Base-by-base conservation (phyloP, 2,797 vertebrate genomes). In the Thaleichthys pacificus region DNA sequence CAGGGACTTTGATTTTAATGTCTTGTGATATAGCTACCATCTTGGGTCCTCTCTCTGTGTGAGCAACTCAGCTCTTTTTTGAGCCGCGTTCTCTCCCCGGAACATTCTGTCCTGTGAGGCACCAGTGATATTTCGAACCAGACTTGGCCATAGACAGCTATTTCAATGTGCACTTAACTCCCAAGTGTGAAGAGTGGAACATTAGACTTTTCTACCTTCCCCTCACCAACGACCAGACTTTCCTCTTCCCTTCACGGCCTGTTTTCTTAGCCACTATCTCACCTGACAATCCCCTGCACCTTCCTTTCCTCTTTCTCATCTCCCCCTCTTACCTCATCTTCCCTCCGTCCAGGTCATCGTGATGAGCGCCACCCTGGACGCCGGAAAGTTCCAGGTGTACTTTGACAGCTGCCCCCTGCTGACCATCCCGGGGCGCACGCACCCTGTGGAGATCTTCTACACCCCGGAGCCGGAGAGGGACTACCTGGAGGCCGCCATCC, bases 381-480 rank as follows among this genome's bases (percentile, higher is more conserved):
- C 97, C 19, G 97, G 97, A 11, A 99, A 99, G 82, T 99, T 99
- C 90, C 97, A 98, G 89, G 93, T 98, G 80, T 99, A 98, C 89
- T 99, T 99, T 77, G 96, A 99, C 91, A 96, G 89, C 78, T 98
- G 97, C 85, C 97, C 97, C 14, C 93, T 99, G 80, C 90, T 98
- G 60, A 98, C 96, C 73, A 98, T 99, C 82, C 96, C 97, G 0
- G 97, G 97, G 11, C 95, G 96, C 73, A 99, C 96, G 0, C 97
- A 99, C 87, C 96, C 97, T 5, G 97, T 99, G 84, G 97, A 99
- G 93, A 98, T 98, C 78, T 98, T 98, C 89, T 99, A 98, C 91
- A 98, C 96, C 17, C 97, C 97, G 0, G 96, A 98, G 80, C 97
- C 97, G 0, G 97, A 98, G 88, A 91, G 97, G 42, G 97, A 98